Percentiles rank a stretch among this genome's conserved stretches.
Evolutionary conservation across 2,797 vertebrate species (phyloP).

Genomic region (Scarus forsteni): DNA sequence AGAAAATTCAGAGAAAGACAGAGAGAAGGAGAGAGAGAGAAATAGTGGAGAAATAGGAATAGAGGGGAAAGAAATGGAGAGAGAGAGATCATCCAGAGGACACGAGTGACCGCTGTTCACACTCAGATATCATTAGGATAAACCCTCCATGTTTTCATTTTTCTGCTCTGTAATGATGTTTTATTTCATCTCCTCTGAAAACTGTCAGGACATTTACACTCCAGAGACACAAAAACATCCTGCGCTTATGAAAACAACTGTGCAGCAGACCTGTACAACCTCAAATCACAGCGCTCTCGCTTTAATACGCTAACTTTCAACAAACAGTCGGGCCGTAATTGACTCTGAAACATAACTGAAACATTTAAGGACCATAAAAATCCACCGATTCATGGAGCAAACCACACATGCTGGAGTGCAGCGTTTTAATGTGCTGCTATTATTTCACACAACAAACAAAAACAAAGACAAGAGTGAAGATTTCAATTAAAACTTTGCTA

Average conservation of each 20-base stretch:
- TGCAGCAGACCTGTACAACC: neutral
- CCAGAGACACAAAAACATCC: slow-evolving; percentile 16
- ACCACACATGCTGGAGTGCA: slow-evolving; percentile 14
- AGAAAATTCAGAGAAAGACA: too few species aligned
- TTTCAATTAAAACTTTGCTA: neutral
- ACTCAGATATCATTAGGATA: slow-evolving; percentile 48
- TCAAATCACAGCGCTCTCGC: neutral
- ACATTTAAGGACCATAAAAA: slow-evolving; percentile 7
- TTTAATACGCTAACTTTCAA: neutral
- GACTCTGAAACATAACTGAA: slow-evolving; percentile 14
- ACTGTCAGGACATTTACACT: slow-evolving; percentile 15
- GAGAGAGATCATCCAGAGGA: slow-evolving; percentile 46
- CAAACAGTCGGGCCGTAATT: neutral
- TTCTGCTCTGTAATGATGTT: slow-evolving; percentile 31
- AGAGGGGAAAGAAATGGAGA: too few species aligned
- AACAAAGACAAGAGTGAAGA: neutral
- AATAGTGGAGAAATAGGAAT: too few species aligned
- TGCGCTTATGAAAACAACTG: neutral
- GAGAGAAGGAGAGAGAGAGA: too few species aligned
- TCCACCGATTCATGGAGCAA: neutral
- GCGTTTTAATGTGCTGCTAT: neutral
- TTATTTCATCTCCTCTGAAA: slow-evolving; percentile 25
- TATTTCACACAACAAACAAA: neutral
- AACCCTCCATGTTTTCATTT: slow-evolving; percentile 50
- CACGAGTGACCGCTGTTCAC: slow-evolving; percentile 45